These are phyloP conservation scores for Lymantria monacha DNA, from an alignment of 2,888 invertebrate genomes.

Conservation along the genomic window DNA sequence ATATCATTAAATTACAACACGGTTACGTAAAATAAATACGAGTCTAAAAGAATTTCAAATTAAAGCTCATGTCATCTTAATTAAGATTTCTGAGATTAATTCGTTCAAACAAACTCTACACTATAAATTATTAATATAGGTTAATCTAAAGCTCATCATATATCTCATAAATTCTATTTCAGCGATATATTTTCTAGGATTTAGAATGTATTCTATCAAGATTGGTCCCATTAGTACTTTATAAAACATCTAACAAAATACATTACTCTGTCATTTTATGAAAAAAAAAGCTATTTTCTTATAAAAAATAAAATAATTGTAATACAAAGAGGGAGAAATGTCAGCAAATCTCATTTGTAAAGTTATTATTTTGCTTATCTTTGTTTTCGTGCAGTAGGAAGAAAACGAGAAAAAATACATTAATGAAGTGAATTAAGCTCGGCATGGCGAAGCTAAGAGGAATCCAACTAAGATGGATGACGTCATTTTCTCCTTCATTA, in stretches of 20 bases:
- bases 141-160: too few species aligned
- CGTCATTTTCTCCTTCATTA: slow-evolving; percentile 76
- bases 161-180: background rate
- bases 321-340: slow-evolving; percentile 26
- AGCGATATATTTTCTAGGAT: slow-evolving; percentile 22
- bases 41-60: too few species aligned
- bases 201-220: slow-evolving; percentile 17
- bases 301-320: slow-evolving; percentile 20
- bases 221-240: background rate
- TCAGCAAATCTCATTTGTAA: slow-evolving; percentile 37
- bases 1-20: too few species aligned
- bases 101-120: too few species aligned
- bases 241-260: background rate
- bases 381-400: slow-evolving; percentile 41
- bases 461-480: slow-evolving; percentile 76
- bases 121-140: too few species aligned
- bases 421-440: slow-evolving; percentile 70
- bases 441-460: slow-evolving; percentile 59
- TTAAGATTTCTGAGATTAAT: too few species aligned
- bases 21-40: too few species aligned
- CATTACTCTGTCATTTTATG: slow-evolving; percentile 13
- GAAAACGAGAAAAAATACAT: slow-evolving; percentile 49
- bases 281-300: background rate
- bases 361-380: slow-evolving; percentile 45
- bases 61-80: too few species aligned